Evolutionary conservation across 2,113 vertebrate genomes (phyloP).

Genomic region (Panthera tigris): DNA sequence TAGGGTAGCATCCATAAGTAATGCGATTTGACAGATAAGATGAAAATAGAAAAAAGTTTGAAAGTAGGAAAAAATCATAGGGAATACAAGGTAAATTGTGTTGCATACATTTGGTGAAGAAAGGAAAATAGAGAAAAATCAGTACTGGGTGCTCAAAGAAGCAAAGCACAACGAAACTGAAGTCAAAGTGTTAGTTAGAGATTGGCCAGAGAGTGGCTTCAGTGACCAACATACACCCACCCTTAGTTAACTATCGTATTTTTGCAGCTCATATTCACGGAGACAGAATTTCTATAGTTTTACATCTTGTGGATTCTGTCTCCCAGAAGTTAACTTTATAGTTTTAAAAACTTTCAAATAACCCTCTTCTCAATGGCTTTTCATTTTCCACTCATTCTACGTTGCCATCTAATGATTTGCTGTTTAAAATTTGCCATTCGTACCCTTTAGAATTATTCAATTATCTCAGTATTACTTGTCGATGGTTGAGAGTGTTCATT

Average conservation of each 20-base stretch:
- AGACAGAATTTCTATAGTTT: not conserved
- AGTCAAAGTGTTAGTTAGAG: not conserved
- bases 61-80: not conserved
- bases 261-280: not conserved
- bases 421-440: slow-evolving; percentile 37
- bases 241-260: fast-evolving
- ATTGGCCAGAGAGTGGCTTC: not conserved
- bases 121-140: not conserved
- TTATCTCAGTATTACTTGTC: not conserved
- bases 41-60: not conserved
- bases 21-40: not conserved
- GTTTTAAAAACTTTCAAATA: not conserved
- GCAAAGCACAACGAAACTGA: not conserved
- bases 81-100: not conserved
- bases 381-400: not conserved
- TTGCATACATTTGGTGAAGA: not conserved
- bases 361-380: not conserved
- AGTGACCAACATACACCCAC: fast-evolving
- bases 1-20: not conserved
- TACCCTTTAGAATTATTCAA: not conserved
- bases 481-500: not conserved
- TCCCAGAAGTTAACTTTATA: not conserved
- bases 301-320: not conserved
- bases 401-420: not conserved
- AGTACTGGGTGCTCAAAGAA: not conserved